Conservation (phyloP, 37 sponge, comb jelly and placozoan species). For the Tethya wilhelma region DNA sequence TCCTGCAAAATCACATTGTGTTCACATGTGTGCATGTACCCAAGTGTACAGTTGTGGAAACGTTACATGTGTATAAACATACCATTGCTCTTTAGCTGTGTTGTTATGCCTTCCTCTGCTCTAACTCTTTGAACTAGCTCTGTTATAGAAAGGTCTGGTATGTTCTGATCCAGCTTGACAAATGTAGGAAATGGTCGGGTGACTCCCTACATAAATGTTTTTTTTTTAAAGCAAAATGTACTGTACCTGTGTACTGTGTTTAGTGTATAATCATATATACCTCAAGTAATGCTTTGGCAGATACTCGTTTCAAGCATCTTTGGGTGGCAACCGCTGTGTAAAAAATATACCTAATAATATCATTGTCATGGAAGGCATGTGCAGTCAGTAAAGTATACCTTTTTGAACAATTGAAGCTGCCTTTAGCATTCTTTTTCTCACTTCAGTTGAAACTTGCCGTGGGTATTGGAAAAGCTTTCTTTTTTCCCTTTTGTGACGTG, state of each 20-base stretch:
- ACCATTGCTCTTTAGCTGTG: too few species aligned
- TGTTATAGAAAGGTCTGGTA: slow-evolving; percentile 20
- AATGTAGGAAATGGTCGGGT: slow-evolving; percentile 19
- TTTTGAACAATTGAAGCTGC: slow-evolving; percentile 5
- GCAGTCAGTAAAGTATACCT: neutral
- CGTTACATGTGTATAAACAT: too few species aligned
- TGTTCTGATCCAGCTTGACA: slow-evolving; percentile 10
- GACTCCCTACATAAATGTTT: too few species aligned
- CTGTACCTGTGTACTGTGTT: too few species aligned
- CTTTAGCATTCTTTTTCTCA: slow-evolving; percentile 4
- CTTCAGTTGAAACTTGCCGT: slow-evolving; percentile 1
- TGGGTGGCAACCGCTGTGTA: neutral
- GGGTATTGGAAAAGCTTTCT: neutral
- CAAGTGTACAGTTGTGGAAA: too few species aligned
- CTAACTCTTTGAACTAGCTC: slow-evolving; percentile 5
- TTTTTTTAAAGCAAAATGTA: too few species aligned
- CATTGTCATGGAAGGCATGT: neutral
- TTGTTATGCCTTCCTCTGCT: neutral
- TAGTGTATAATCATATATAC: neutral
- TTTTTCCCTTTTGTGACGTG: neutral
- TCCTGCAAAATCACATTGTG: too few species aligned
- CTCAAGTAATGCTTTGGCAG: neutral
- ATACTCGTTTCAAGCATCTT: neutral
- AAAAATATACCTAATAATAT: neutral
- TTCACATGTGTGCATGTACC: too few species aligned